phyloP scores from a whole-genome alignment of 2,113 vertebrate species.

The Rhinoptilus africanus region DNA sequence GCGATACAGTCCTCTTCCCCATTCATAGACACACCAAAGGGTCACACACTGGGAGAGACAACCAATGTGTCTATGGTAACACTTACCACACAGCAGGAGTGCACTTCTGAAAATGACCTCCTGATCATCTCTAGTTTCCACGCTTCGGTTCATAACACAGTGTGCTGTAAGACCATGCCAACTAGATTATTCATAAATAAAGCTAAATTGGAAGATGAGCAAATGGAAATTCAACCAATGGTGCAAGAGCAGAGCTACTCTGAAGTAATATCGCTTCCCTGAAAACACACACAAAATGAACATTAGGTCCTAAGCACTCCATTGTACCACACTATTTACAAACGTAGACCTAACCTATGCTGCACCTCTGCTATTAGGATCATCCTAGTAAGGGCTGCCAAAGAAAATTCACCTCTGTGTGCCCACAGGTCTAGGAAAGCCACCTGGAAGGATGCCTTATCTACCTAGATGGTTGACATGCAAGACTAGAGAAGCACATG shows the following conservation, averaged over 20 bases:
- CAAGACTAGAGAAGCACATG: not conserved
- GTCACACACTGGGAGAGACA: not conserved
- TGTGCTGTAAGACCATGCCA: not conserved
- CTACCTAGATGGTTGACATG: not conserved
- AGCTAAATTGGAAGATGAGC: not conserved
- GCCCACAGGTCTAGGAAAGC: not conserved
- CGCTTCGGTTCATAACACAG: not conserved
- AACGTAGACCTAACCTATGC: not conserved
- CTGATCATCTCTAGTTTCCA: not conserved
- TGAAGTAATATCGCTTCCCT: not conserved
- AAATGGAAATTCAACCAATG: not conserved
- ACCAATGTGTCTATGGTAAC: rapidly evolving
- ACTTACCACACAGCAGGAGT: not conserved
- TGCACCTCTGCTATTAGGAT: not conserved
- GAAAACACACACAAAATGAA: not conserved
- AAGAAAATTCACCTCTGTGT: not conserved
- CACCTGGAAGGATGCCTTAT: not conserved
- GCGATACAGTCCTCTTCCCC: not conserved
- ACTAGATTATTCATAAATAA: not conserved
- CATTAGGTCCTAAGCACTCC: not conserved
- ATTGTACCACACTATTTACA: too few relatives aligned
- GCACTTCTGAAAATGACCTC: not conserved
- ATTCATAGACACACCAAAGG: not conserved
- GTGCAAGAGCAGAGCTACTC: not conserved
- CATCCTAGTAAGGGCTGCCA: not conserved